A percentile compares a stretch with the other conserved stretches of the same genome.
Conservation (phyloP, 92 coral and sea anemone genomes). For the Parazoanthus swiftii region DNA sequence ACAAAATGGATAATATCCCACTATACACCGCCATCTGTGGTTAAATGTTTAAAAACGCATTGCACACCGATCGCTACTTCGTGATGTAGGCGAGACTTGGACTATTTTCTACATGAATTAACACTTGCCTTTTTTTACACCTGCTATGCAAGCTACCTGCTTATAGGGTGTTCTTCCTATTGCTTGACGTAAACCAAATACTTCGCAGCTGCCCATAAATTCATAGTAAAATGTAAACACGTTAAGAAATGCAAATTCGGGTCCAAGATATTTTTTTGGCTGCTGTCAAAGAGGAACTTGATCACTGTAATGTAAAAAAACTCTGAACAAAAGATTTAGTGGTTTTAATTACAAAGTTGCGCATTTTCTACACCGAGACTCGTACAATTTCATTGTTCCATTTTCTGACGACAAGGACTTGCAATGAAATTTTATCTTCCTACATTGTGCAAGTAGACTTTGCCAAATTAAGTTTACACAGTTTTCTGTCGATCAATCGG, state of each 20-base stretch:
- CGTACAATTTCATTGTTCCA: background rate
- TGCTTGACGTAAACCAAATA: background rate
- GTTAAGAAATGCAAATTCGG: conserved; percentile 3
- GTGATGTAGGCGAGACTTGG: background rate
- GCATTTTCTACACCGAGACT: background rate
- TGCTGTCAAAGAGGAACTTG: background rate
- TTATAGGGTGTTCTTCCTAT: background rate
- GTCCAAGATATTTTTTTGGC: background rate
- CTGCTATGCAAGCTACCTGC: background rate
- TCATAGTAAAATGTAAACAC: background rate
- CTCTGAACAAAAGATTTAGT: too few species aligned
- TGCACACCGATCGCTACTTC: background rate
- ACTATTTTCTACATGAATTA: background rate
- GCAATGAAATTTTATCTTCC: background rate
- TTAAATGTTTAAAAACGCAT: background rate
- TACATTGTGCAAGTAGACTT: background rate
- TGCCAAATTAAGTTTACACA: conserved; percentile 11
- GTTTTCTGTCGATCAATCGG: conserved; percentile 10
- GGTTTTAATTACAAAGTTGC: background rate
- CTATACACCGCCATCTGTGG: background rate
- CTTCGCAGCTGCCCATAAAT: conserved; percentile 4
- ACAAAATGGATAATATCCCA: background rate
- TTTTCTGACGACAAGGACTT: background rate
- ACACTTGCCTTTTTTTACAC: background rate
- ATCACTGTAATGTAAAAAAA: background rate